phyloP scores from a whole-genome alignment of 92 coral and sea anemone genomes.

The Meandrina meandrites region DNA sequence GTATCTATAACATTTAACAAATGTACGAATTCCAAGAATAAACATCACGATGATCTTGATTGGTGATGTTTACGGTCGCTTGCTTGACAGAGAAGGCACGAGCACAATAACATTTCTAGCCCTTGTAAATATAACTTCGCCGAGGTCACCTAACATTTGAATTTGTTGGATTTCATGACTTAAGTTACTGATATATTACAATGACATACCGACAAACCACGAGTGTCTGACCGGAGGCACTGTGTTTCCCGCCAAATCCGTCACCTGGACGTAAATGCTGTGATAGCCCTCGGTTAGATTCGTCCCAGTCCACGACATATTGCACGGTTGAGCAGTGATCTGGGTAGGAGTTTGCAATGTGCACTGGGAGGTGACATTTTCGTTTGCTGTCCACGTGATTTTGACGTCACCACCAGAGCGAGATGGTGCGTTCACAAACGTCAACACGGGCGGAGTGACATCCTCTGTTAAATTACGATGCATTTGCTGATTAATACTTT shows the following conservation, averaged over 20 bases:
- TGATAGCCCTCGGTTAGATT: conserved; percentile 68
- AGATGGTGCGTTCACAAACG: conserved; percentile 56
- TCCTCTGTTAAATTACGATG: conserved; percentile 54
- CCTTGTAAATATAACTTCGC: too few relatives aligned
- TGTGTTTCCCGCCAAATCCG: conserved; percentile 84
- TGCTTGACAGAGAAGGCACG: too few relatives aligned
- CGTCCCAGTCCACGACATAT: conserved; percentile 63
- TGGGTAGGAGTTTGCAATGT: conserved; percentile 72
- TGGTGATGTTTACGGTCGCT: too few relatives aligned
- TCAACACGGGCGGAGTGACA: conserved; percentile 70
- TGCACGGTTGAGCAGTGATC: conserved; percentile 61
- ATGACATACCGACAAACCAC: conserved; percentile 81
- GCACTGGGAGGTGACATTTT: conserved; percentile 71
- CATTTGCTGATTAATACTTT: background rate
- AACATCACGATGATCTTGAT: too few relatives aligned
- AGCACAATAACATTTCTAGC: too few relatives aligned
- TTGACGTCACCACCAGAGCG: conserved; percentile 50
- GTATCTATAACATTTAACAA: too few relatives aligned
- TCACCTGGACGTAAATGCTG: conserved; percentile 68
- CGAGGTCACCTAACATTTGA: too few relatives aligned
- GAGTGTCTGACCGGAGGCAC: conserved; percentile 72
- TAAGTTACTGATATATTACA: background rate
- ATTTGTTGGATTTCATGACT: background rate
- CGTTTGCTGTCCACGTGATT: conserved; percentile 82
- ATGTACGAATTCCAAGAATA: too few relatives aligned